Evolutionary conservation across 2,113 vertebrate species (phyloP), one percentile per base, ranked within the genome.

Genomic region (Dicentrarchus labrax): DNA sequence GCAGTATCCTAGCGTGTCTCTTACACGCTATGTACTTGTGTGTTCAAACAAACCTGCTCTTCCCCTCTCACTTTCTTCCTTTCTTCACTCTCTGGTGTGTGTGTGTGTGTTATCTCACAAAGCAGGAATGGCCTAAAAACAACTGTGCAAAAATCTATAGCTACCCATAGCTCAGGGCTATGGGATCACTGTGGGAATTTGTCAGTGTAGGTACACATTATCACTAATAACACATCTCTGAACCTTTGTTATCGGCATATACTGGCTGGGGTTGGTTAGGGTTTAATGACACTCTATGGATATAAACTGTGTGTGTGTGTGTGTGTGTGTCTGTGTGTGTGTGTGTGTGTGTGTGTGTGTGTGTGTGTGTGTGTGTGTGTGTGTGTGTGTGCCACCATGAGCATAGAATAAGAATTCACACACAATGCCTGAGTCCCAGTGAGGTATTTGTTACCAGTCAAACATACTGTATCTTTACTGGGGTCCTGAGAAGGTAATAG

Each of bases 151-250:
- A 76, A 73, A 83, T 73, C 79, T 71, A 60, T 62, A 78, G 76
- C 80, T 61, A 4, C 59, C 61, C 16, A 2, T 80, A 59, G 71
- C 86, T 57, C 45, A 2, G 36, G 75, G 88, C 87, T 72, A 78
- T 41, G 48, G 60, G 62, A 77, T 65, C 59, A 64, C 68, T 85
- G 79, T 85, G 83, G 73, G 85, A 82, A 81, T 71, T 78, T 83
- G 60, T 86, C 51, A n/a, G 51, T 60, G 72, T 38, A 83, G 87
- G 69, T 86, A 64, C 79, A 86, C 86, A 84, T 90, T 86, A 85
- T 86, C 72, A 36, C 74, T 89, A 85, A 87, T 79, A 88, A 84
- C 88, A 89, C 72, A 88, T 86, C 85, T 72, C 73, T 85, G 66
- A 89, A 83, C 77, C 62, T 79, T 89, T 89, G 70, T 86, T 81